Conservation (phyloP, 2,797 vertebrate species). For the Poeciliopsis gracilis region DNA sequence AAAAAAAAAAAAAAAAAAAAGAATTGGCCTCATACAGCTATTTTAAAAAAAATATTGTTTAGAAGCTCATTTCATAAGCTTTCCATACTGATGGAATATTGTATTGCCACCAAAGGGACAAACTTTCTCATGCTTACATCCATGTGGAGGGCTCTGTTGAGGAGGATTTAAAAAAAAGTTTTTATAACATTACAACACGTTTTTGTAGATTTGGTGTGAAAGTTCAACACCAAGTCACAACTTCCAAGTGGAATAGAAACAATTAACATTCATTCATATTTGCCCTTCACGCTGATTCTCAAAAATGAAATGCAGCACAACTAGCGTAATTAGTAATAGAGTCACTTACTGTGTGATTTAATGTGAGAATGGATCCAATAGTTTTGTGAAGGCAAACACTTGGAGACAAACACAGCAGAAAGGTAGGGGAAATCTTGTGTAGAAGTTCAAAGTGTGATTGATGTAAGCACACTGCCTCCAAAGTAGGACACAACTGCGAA, state of each 20-base stretch:
- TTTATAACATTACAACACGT: background rate
- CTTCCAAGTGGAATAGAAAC: background rate
- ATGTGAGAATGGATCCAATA: background rate
- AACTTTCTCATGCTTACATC: background rate
- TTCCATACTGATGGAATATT: background rate
- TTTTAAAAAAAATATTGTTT: background rate
- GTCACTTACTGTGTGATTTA: background rate
- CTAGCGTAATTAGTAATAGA: background rate
- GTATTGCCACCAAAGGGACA: slow-evolving; percentile 50
- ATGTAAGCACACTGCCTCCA: no score
- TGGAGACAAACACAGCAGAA: background rate
- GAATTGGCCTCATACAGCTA: background rate
- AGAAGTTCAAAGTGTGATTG: no score
- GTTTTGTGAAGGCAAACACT: background rate
- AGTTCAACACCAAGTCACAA: background rate
- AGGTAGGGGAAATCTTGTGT: background rate
- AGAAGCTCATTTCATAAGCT: background rate
- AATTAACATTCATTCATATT: background rate
- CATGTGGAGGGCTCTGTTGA: background rate
- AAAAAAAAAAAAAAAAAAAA: no score
- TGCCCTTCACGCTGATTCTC: background rate
- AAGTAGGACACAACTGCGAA: no score
- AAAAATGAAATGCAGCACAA: background rate
- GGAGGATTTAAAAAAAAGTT: background rate
- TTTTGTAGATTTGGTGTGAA: background rate